A percentile compares a stretch with the other conserved stretches of the same genome.
Evolutionary conservation across 2,113 vertebrate species (phyloP).

Genomic region (Lampris incognitus): DNA sequence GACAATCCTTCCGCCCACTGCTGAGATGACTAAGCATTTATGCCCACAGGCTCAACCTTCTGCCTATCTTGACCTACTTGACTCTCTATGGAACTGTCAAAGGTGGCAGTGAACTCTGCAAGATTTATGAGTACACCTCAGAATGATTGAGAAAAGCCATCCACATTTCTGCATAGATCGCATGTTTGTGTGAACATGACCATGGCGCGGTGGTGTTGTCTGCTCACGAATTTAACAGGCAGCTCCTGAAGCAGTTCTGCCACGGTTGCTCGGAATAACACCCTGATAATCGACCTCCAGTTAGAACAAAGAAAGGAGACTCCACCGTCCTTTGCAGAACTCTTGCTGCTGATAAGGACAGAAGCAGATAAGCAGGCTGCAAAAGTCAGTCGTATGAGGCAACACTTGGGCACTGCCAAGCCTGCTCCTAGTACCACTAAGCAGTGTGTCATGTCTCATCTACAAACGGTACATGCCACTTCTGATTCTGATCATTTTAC

Average conservation of each 20-base stretch:
- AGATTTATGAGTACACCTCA: not conserved
- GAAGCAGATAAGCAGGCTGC: constrained; percentile 6
- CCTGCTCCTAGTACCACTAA: not conserved
- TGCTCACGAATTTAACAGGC: not conserved
- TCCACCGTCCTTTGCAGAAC: constrained; percentile 14
- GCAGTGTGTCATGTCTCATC: not conserved
- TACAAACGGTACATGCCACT: not conserved
- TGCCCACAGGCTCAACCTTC: not conserved
- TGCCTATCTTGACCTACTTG: not conserved
- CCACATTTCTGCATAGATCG: not conserved
- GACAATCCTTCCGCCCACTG: not conserved
- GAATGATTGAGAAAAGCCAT: not conserved
- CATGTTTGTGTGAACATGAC: not conserved
- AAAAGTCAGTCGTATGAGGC: not conserved
- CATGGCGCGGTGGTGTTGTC: not conserved
- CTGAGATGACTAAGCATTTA: not conserved
- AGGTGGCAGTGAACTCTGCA: not conserved
- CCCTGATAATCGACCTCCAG: not conserved
- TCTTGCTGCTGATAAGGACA: not conserved
- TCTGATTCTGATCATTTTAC: not conserved
- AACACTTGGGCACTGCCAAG: constrained; percentile 1
- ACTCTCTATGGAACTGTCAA: constrained; percentile 8
- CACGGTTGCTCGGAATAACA: not conserved
- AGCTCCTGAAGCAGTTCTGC: not conserved
- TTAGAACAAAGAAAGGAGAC: constrained; percentile 7